A percentile compares a stretch with the other conserved stretches of the same genome.
Conservation (phyloP, 23 tunicate species). For the Styela plicata region DNA sequence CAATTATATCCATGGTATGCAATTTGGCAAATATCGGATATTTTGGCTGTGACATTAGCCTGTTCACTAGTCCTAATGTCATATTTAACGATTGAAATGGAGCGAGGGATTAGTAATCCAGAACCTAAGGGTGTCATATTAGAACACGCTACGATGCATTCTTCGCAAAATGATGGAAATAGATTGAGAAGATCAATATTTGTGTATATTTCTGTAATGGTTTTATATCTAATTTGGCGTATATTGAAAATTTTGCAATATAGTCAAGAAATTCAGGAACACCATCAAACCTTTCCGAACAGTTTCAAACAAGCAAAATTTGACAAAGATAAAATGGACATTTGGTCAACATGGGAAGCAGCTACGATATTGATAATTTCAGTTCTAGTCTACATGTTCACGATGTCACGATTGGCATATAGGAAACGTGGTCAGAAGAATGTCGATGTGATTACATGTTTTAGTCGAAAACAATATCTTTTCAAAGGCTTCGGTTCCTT, state of each 20-base stretch:
- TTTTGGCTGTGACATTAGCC: slow-evolving; percentile 5
- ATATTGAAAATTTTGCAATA: neutral
- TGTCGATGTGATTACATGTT: neutral
- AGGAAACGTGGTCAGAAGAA: neutral
- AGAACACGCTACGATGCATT: neutral
- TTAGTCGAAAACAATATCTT: neutral
- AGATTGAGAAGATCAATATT: neutral
- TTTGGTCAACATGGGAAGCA: neutral
- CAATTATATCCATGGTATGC: slow-evolving; percentile 3
- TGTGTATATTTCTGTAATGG: neutral
- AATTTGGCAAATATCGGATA: slow-evolving; percentile 10
- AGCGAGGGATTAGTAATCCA: neutral
- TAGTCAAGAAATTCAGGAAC: neutral
- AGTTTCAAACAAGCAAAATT: neutral
- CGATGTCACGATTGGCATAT: neutral
- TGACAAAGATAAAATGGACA: slow-evolving; percentile 4
- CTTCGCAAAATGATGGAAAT: neutral
- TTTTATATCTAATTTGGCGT: neutral
- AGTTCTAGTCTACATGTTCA: neutral
- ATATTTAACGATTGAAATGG: neutral
- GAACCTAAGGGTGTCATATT: neutral
- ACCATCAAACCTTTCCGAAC: no score
- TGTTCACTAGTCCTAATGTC: neutral
- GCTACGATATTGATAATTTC: slow-evolving; percentile 2
- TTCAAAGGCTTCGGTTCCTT: neutral